A percentile compares a stretch with the other conserved stretches of the same genome.
These are phyloP conservation scores for Delichon dasypus DNA, from an alignment of 2,797 vertebrate genomes.

Conservation along the genomic window DNA sequence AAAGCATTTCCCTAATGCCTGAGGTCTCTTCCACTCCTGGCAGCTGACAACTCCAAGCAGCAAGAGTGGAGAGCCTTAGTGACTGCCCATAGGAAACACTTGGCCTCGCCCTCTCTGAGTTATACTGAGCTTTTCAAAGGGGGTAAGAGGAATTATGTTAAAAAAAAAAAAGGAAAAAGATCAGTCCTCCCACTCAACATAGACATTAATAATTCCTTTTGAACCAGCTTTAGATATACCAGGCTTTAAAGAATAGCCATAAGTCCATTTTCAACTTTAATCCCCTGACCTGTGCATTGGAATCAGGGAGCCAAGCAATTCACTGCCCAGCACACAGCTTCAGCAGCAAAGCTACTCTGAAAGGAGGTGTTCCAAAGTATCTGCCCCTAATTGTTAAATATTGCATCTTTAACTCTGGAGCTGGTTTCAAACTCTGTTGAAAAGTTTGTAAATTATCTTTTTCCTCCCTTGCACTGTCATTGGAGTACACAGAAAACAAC, in stretches of 20 bases:
- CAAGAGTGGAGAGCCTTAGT: fast-evolving
- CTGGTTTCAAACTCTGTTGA: background rate
- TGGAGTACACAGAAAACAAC: background rate
- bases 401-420: background rate
- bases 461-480: background rate
- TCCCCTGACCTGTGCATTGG: background rate
- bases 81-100: background rate
- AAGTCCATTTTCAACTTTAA: background rate
- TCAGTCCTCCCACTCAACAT: background rate
- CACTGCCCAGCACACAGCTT: background rate
- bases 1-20: background rate
- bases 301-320: background rate
- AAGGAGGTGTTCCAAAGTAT: fast-evolving
- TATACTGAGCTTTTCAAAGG: background rate
- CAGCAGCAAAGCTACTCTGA: background rate
- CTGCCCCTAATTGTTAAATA: background rate
- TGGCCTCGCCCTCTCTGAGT: background rate
- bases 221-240: background rate
- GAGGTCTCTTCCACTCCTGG: background rate
- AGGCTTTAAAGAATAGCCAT: background rate
- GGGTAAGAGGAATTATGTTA: background rate
- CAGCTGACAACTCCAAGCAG: background rate
- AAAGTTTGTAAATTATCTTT: background rate
- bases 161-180: background rate
- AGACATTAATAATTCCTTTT: background rate